Base-by-base conservation (phyloP, 1,140 invertebrate species). In the Orussus abietinus region DNA sequence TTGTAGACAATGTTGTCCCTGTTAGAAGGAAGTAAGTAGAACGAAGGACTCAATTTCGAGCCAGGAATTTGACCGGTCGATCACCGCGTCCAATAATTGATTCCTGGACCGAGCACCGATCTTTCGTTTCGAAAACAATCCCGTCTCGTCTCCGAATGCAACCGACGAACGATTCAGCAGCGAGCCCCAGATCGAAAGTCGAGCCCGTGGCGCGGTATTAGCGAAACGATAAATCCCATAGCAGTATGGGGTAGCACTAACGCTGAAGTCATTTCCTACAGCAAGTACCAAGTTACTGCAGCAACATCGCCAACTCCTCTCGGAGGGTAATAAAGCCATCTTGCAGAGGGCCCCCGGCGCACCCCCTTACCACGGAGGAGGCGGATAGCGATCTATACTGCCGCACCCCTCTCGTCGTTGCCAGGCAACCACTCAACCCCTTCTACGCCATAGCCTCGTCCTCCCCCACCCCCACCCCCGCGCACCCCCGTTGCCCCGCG, bases 241-340 rank as follows among this genome's bases (percentile, higher is more conserved):
- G 21, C 9, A 32, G 33, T 30, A 17, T 22, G 20, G 4, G 35
- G 20, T 17, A 54, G 48, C 33, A 56, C 38, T 45, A 42, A 50
- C 51, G 51, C 51, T 39, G 45, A 59, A 59, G 53, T 65, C 62
- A 65, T 65, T 64, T 65, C 62, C 62, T 64, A 54, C 48, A 59
- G 56, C 48, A 45, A 46, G 31, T 33, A 11, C 31, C 59, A 56
- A 66, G 57, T 62, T 62, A 57, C 52, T 57, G 51, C 55, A 59
- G 59, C 57, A 56, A 64, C 61, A 61, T 57, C 57, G 54, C 55
- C 56, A 45, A 56, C 52, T 62, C 58, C 60, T 62, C 62, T 55
- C 53, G 12, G 49, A 62, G 62, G 59, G 62, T 66, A 66, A 64
- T 64, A 64, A 66, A 66, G 62, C 64, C 62, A 66, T 66, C 64